Evolutionary conservation across 2,797 vertebrate species (phyloP), one percentile per base, ranked within the genome.

Genomic region (Anguilla pacifica): DNA sequence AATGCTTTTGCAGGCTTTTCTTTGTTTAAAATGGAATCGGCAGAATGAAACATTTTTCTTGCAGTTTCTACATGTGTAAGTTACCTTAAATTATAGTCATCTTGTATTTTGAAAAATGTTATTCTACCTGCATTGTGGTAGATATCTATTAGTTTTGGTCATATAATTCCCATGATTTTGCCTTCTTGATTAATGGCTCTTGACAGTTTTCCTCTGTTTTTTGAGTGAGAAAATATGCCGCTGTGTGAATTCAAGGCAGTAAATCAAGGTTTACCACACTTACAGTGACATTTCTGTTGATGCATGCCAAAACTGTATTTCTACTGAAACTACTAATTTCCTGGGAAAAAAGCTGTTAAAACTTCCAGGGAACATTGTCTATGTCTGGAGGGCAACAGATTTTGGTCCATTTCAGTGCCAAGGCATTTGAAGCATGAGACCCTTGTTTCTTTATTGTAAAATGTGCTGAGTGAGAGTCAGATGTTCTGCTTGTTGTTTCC

Each of bases 191-290:
- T 22, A 46, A 79, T 39, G 17, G 22, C 35, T 79, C 39, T 19
- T 79, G 74, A 79, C 35, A 79, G 74, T 79, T 79, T 77, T 79
- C 15, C 46, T 79, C n/a, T 22, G 35, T 43, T 79, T 79, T 72
- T 79, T 43, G n/a, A 39, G 10, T 77, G 72, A 77, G 13, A 77
- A 22, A 77, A 43, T 39, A 35, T 39, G 39, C 28, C 22, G 39
- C 15, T 17, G 15, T 79, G 74, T 2, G 35, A 79, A 22, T 43
- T 17, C 39, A 79, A 6, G 39, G 15, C 74, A 79, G 19, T 79
- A 39, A 43, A 43, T 79, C 74, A 43, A 79, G 17, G 15, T 39
- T 79, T 46, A 72, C 31, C 74, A 79, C 2, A 6, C 5, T 43
- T 46, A 1, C 39, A 79, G 6, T 79, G 35, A 43, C 28, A 85